Evolutionary conservation across 2,888 invertebrate species (phyloP).

Genomic region (Lucinisca nassula): DNA sequence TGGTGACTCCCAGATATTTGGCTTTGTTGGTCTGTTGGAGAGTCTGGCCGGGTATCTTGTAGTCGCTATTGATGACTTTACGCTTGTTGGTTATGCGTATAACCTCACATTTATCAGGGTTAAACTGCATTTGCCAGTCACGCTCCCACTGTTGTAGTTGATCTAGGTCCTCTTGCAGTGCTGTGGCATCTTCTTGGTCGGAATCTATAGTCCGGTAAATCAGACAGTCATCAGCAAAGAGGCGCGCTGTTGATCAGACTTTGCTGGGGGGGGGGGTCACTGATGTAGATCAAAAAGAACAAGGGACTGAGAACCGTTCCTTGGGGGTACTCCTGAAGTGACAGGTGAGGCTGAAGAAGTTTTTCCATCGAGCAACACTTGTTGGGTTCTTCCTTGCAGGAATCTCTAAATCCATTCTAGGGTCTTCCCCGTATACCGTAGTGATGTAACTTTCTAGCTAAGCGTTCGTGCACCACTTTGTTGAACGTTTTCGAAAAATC

Average conservation of each 20-base stretch:
- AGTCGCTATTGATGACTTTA: not conserved
- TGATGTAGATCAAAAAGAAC: slow-evolving; percentile 10
- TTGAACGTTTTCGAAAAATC: not conserved
- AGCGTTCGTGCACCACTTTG: slow-evolving; percentile 3
- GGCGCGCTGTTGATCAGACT: not conserved
- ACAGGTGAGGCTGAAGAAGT: slow-evolving; percentile 1
- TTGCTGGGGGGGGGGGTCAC: not conserved
- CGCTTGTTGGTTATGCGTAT: not conserved
- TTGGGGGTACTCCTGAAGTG: slow-evolving; percentile 10
- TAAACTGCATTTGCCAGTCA: not conserved
- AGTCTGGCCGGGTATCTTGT: not conserved
- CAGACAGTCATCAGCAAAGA: not conserved
- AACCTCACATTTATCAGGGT: not conserved
- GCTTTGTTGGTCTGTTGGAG: slow-evolving; percentile 16
- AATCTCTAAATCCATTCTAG: slow-evolving; percentile 43
- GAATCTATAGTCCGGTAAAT: not conserved
- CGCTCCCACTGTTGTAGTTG: not conserved
- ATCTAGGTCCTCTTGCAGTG: not conserved
- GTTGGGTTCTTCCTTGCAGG: slow-evolving; percentile 31
- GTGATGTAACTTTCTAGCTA: slow-evolving; percentile 33
- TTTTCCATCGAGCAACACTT: slow-evolving; percentile 50
- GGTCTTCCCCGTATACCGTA: slow-evolving; percentile 32
- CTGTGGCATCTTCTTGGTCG: not conserved
- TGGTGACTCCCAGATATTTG: slow-evolving; percentile 51
- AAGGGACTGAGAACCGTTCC: not conserved